Evolutionary conservation across 2,797 vertebrate genomes (phyloP), one percentile per base, ranked within the genome.

Genomic region (Enteromius mattozi): DNA sequence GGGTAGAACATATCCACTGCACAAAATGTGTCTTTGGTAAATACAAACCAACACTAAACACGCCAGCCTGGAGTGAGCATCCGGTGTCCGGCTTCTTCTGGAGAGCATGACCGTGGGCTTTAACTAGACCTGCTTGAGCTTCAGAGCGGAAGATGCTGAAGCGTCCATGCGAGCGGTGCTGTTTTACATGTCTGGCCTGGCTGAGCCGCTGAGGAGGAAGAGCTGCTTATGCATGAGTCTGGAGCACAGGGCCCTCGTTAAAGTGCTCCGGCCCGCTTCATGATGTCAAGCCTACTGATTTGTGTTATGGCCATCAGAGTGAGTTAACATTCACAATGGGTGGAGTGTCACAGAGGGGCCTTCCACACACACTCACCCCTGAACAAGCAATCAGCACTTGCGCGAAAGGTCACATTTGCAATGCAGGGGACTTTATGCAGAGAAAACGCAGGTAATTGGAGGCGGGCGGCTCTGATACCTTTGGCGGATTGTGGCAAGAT

Each of bases 341-440:
- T 78, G 75, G 89, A 83, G 86, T 89, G 89, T 91, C 87, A 91
- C 47, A 72, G 77, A 90, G 89, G 89, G 86, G 87, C 87, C 88
- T 35, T 70, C 30, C 66, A 81, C 66, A 85, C 6, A 37, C 78
- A 16, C 63, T 87, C 37, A 56, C 80, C 82, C 68, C 80, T 95
- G 96, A 96, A 96, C 96, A 95, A 93, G 94, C 95, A 96, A 96
- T 98, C 96, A 97, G 95, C 94, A 94, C 94, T 91, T 94, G 92
- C 95, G 93, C 94, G 91, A 99, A 99, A 99, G 98, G 98, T 99
- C 98, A 98, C 97, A 98, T 98, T 98, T 98, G 97, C 97, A 97
- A 97, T 96, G 94, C 92, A 94, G 94, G 94, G 94, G 96, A 96
- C 95, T 91, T 63, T 77, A 78, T 84, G 76, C 78, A 85, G 91